Percentiles rank a stretch among this genome's conserved stretches.
These are phyloP conservation scores for Heteromyza rotundicornis DNA, from an alignment of 2,888 invertebrate species.

Conservation along the genomic window DNA sequence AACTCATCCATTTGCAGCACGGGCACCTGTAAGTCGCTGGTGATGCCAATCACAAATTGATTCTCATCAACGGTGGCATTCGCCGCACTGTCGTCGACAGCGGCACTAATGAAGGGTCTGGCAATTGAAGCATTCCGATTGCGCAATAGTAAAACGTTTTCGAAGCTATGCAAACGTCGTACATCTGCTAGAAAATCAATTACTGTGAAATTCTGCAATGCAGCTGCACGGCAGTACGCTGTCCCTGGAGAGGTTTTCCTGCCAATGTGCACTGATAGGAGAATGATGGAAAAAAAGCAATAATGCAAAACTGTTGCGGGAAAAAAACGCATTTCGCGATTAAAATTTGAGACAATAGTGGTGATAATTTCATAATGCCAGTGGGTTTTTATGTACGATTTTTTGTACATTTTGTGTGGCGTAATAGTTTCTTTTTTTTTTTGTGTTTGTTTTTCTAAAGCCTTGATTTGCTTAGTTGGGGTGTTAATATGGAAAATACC, in stretches of 20 bases:
- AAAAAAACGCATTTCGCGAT: neutral
- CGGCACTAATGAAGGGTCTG: constrained; percentile 17
- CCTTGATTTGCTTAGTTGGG: too few relatives aligned
- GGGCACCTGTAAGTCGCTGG: constrained; percentile 38
- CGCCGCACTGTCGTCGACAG: neutral
- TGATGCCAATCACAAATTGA: constrained; percentile 27
- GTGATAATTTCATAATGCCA: neutral
- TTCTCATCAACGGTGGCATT: neutral
- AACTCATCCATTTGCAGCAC: constrained; percentile 43
- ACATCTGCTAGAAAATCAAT: constrained; percentile 36
- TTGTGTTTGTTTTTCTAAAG: neutral
- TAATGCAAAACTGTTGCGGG: too few relatives aligned
- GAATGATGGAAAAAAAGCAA: too few relatives aligned
- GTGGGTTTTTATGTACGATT: neutral
- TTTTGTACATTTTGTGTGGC: too few relatives aligned
- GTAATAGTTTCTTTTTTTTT: too few relatives aligned
- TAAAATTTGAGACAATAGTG: neutral
- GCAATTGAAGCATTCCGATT: constrained; percentile 27
- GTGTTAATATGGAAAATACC: neutral
- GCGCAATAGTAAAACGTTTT: constrained; percentile 35
- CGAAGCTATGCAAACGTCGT: constrained; percentile 30
- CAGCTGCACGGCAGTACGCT: neutral
- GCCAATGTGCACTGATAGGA: too few relatives aligned
- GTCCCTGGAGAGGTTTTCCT: neutral
- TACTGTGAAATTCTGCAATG: neutral